These are phyloP conservation scores for Ctenoplectra terminalis DNA, from an alignment of 1,140 invertebrate species.

Conservation along the genomic window DNA sequence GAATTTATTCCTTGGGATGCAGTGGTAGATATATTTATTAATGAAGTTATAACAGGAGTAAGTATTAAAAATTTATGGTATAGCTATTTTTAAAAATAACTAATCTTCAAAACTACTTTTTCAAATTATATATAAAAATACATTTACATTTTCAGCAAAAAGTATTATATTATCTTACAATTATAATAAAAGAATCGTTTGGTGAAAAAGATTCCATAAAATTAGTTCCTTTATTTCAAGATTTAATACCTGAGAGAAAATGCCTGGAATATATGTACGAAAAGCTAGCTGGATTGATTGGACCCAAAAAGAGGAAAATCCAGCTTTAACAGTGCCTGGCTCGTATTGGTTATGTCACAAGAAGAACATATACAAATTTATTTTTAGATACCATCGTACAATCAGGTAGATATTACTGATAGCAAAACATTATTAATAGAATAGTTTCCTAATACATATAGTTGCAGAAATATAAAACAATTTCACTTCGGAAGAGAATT, in stretches of 20 bases:
- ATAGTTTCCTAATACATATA: neutral
- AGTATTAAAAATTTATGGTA: conserved; percentile 46
- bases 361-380: conserved; percentile 81
- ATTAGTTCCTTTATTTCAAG: conserved; percentile 78
- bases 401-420: conserved; percentile 68
- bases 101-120: too few relatives aligned
- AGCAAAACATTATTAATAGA: neutral
- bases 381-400: conserved; percentile 77
- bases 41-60: conserved; percentile 85
- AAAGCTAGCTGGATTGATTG: conserved; percentile 77
- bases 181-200: conserved; percentile 74
- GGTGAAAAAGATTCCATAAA: conserved; percentile 70
- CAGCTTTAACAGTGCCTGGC: conserved; percentile 77
- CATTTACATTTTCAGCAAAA: conserved; percentile 73
- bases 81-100: neutral
- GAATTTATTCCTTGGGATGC: conserved; percentile 82
- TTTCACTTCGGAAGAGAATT: conserved; percentile 78
- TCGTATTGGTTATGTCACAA: conserved; percentile 81
- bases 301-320: conserved; percentile 72
- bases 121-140: conserved; percentile 9
- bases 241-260: conserved; percentile 79
- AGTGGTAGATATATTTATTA: conserved; percentile 85
- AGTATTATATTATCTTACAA: conserved; percentile 79
- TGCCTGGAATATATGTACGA: conserved; percentile 83
- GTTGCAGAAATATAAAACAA: conserved; percentile 66